Evolutionary conservation across 1,140 invertebrate genomes (phyloP), one percentile per base, ranked within the genome.

Genomic region (Colletes latitarsis): DNA sequence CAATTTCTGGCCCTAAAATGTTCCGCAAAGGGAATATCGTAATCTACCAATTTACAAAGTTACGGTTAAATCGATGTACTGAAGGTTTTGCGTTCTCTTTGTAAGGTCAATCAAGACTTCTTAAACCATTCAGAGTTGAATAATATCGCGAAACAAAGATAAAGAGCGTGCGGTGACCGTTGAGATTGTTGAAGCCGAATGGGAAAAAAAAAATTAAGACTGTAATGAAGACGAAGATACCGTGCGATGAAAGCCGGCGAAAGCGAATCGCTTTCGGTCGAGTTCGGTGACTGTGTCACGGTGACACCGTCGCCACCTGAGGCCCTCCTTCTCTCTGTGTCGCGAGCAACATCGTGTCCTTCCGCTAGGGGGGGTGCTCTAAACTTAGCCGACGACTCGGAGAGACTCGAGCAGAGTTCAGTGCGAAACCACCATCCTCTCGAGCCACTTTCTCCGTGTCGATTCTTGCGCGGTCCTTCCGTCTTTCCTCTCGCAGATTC

Each of bases 371-470:
- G 6, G 68, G 75, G 63, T 81, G 75, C 53, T 79, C 84, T 87
- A 87, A 87, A 83, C 79, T 75, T 87, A 87, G 85, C 74, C 17
- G 60, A 41, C 64, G 60, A 80, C 63, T 72, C 60, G 74, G 66
- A 21, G 21, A 86, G 64, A 75, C 76, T 86, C 73, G 62, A 39
- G 55, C 46, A 46, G 82, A 68, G 63, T 81, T 83, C 85, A 87
- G 82, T 87, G 57, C 53, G 19, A 81, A 86, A 87, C 55, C 85
- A 83, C 57, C 81, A 75, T 87, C 62, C 84, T 86, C 73, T 62
- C 74, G 77, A 58, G 49, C 55, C 71, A 74, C 77, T 87, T 83
- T 78, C 77, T 77, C 75, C 60, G 52, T 71, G 53, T 53, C 30
- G 8, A 10, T 68, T 60, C 46, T 39, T 15, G 41, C 55, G 43